Conservation (phyloP, 1,140 invertebrate species). For the Galendromus occidentalis region DNA sequence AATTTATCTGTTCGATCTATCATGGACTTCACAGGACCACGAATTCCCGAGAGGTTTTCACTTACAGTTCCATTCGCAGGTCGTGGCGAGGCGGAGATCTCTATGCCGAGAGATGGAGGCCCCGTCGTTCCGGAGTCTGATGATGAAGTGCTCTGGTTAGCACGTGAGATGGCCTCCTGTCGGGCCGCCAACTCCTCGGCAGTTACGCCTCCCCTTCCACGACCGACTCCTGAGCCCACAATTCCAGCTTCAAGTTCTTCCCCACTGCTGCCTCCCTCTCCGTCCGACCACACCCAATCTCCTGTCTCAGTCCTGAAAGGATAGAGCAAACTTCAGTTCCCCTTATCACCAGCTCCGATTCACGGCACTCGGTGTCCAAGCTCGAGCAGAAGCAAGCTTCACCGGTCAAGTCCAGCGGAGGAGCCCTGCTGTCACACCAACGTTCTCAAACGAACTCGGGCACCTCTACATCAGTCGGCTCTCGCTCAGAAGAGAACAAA, state of each 20-base stretch:
- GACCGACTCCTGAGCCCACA: not conserved
- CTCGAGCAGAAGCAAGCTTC: too few species aligned
- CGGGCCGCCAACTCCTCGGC: slow-evolving; percentile 4
- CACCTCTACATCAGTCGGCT: too few species aligned
- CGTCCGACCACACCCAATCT: slow-evolving; percentile 95
- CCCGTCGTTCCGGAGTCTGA: slow-evolving; percentile 3
- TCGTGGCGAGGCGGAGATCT: not conserved
- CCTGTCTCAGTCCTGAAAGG: slow-evolving; percentile 61
- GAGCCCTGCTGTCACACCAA: too few species aligned
- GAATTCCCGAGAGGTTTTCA: too few species aligned
- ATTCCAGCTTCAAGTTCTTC: slow-evolving; percentile 24
- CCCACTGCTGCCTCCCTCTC: slow-evolving; percentile 39
- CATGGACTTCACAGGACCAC: too few species aligned
- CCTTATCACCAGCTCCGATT: too few species aligned
- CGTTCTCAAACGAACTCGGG: too few species aligned
- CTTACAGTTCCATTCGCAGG: too few species aligned
- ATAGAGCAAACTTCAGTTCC: not conserved
- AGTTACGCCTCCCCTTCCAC: not conserved
- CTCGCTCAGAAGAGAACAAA: too few species aligned
- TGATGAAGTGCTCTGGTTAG: not conserved
- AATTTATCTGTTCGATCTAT: too few species aligned
- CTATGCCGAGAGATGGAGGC: not conserved
- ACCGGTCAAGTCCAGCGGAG: too few species aligned
- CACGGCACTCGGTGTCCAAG: too few species aligned
- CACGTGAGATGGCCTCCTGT: slow-evolving; percentile 2